Evolutionary conservation across 2,888 invertebrate genomes (phyloP).

Genomic region (Eulithis testata): DNA sequence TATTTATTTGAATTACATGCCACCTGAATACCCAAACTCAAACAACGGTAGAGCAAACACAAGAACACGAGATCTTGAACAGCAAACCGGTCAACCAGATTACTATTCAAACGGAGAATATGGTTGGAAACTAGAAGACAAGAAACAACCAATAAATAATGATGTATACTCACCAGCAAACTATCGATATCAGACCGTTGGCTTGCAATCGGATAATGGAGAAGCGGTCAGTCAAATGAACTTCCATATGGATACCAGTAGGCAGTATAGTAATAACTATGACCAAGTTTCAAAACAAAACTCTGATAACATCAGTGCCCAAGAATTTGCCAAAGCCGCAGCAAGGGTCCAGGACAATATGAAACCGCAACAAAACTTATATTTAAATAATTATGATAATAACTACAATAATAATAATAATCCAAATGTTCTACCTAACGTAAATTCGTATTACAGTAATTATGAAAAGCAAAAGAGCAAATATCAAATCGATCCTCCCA

Average conservation of each 20-base stretch:
- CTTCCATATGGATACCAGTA: slow-evolving; percentile 73
- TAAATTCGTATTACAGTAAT: slow-evolving; percentile 52
- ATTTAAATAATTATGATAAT: slow-evolving; percentile 53
- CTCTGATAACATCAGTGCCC: slow-evolving; percentile 64
- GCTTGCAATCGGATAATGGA: slow-evolving; percentile 55
- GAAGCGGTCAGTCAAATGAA: slow-evolving; percentile 69
- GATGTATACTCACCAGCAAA: slow-evolving; percentile 58
- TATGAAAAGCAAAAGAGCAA: slow-evolving; percentile 64
- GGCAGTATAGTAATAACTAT: slow-evolving; percentile 55
- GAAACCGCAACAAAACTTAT: slow-evolving; percentile 62
- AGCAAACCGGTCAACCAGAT: slow-evolving; percentile 62
- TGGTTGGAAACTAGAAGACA: slow-evolving; percentile 77
- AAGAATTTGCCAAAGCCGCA: slow-evolving; percentile 77
- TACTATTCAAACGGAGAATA: slow-evolving; percentile 77
- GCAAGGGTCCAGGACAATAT: slow-evolving; percentile 74
- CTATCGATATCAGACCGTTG: slow-evolving; percentile 61
- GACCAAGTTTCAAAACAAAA: slow-evolving; percentile 67
- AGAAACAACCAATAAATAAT: slow-evolving; percentile 59
- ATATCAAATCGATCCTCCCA: slow-evolving; percentile 50
- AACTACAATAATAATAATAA: slow-evolving; percentile 40
- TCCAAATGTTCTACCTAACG: slow-evolving; percentile 33
- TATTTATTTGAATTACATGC: slow-evolving; percentile 68
- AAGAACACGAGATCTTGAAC: slow-evolving; percentile 63
- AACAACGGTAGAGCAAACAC: slow-evolving; percentile 59
- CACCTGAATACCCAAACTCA: slow-evolving; percentile 66